Base-by-base conservation (phyloP, 1,140 invertebrate genomes). In the Atopsyche davidsoni region DNA sequence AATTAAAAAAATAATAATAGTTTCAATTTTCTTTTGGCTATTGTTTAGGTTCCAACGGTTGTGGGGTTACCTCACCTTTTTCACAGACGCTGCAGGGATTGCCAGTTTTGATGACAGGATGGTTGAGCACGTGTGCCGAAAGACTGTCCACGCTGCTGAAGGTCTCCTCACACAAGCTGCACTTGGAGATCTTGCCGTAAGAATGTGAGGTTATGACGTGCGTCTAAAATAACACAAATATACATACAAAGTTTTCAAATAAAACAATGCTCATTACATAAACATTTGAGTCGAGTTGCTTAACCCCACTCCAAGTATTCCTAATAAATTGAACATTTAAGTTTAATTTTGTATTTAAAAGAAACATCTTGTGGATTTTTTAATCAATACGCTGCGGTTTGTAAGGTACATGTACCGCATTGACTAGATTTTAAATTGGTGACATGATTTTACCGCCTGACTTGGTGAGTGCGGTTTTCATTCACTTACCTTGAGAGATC, bases 401-500 rank as follows among this genome's bases (percentile, higher is more conserved):
- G n/a, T n/a, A n/a, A n/a, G n/a, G n/a, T n/a, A n/a, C n/a, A n/a
- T n/a, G n/a, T n/a, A n/a, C n/a, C n/a, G n/a, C n/a, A n/a, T n/a
- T n/a, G n/a, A n/a, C n/a, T n/a, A n/a, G n/a, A n/a, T n/a, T n/a
- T n/a, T n/a, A n/a, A n/a, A n/a, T n/a, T n/a, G n/a, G n/a, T n/a
- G n/a, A n/a, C n/a, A n/a, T n/a, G n/a, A n/a, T n/a, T n/a, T n/a
- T n/a, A n/a, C n/a, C n/a, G n/a, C n/a, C n/a, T n/a, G n/a, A n/a
- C n/a, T n/a, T n/a, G n/a, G n/a, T n/a, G n/a, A n/a, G n/a, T n/a
- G n/a, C 17, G 35, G 13, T 36, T 7, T 36, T 13, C 7, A 7
- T 7, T 36, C 23, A 32, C 28, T 13, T 32, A 50, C 47, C 40
- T 50, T 50, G 14, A 50, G 43, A 35, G 13, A 35, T 43, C 43